Evolutionary conservation across 64 coral and sea anemone genomes (phyloP), one percentile per base, ranked within the genome.

Genomic region (Stichodactyla mertensii): DNA sequence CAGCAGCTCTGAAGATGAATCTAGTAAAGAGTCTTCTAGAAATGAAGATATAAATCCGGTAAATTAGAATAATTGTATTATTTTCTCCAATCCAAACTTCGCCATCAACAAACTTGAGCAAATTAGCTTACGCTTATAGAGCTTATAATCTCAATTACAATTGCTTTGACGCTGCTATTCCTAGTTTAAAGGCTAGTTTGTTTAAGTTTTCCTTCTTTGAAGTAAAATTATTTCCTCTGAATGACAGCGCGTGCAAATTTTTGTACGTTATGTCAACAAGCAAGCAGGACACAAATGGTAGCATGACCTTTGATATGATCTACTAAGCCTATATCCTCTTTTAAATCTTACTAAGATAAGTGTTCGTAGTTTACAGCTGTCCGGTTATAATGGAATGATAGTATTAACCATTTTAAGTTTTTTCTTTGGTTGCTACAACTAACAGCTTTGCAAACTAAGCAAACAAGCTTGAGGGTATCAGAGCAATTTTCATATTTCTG

Each of bases 1-100:
- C 26, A 99, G 90, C 77, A 99, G 93, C 78, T 92, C 97, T 57
- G 97, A 99, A 45, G 93, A 99, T 19, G 97, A 99, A 77, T 74
- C 18, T 55, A 92, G 51, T 87, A 80, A 80, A 80, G 81, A 52
- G 55, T 85, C 84, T 23, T 60, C 79, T 86, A 88, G 64, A 89
- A 82, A 81, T 28, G 93, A 92, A 16, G 87, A 88, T 14, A 86
- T 91, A 54, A 90, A 99, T 78, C 97, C 97, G 87, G 97, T 99
- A 93, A 87, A 77, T 22, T 27, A 90, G 83, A 71, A 52, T 18
- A 16, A 26, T 5, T 16, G 20, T 58, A 62, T 80, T 88, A 54
- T 69, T 23, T 20, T 22, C 8, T 69, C 19, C 4, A 22, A 61
- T 61, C 59, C 13, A 61, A 61, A 61, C 59, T 23, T 5, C n/a